phyloP scores from a whole-genome alignment of 2,888 invertebrate species.

The Eustalomyia histrio region DNA sequence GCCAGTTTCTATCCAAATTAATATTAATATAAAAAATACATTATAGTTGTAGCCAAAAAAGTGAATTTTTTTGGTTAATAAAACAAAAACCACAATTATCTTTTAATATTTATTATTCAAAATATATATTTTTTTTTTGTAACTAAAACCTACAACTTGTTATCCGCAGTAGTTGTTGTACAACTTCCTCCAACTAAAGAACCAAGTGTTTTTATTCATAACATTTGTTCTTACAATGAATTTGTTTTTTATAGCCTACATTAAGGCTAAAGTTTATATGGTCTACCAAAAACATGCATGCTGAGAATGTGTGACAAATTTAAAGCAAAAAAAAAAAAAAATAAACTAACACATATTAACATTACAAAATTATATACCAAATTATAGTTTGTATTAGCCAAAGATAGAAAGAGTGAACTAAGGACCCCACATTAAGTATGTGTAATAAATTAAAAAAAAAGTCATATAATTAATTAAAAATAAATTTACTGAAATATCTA shows the following conservation, averaged over 20 bases:
- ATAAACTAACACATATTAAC: background rate
- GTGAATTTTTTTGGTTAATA: too few relatives aligned
- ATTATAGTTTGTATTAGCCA: background rate
- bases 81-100: too few relatives aligned
- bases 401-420: background rate
- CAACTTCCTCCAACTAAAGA: background rate
- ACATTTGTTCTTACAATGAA: background rate
- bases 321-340: background rate
- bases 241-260: conserved; percentile 29
- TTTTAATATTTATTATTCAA: too few relatives aligned
- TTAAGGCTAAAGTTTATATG: conserved; percentile 22
- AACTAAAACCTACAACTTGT: background rate
- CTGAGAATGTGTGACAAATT: background rate
- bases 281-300: conserved; percentile 4
- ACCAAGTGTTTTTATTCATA: background rate
- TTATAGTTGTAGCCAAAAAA: too few relatives aligned
- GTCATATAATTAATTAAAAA: background rate
- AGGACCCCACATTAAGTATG: background rate
- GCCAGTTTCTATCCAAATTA: too few relatives aligned
- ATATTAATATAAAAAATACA: too few relatives aligned
- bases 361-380: background rate
- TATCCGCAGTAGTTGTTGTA: background rate
- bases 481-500: background rate
- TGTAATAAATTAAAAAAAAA: background rate
- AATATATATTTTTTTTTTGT: too few relatives aligned